These are phyloP conservation scores for Drosophila mayri DNA, from an alignment of 1,140 invertebrate genomes.

Conservation along the genomic window DNA sequence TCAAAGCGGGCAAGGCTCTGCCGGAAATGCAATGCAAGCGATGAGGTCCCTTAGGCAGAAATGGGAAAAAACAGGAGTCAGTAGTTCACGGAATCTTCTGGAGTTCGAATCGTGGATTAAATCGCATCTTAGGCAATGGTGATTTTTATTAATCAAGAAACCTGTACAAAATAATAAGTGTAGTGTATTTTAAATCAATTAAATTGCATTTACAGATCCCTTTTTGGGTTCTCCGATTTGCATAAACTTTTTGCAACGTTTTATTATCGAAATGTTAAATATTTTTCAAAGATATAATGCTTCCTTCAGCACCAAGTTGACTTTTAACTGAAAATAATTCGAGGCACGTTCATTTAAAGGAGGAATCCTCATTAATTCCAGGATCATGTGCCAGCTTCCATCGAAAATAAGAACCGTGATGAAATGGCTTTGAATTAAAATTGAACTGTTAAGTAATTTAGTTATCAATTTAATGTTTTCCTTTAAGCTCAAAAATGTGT, in stretches of 20 bases:
- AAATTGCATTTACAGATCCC: no score
- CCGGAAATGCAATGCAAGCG: constrained; percentile 12
- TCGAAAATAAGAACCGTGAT: not conserved
- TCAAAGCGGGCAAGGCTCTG: constrained; percentile 13
- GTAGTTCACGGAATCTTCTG: not conserved
- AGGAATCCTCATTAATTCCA: constrained; percentile 4
- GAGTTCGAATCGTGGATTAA: constrained; percentile 1
- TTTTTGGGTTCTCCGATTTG: no score
- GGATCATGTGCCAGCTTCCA: not conserved
- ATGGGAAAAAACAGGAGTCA: constrained; percentile 3
- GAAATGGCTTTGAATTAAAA: not conserved
- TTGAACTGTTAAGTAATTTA: not conserved
- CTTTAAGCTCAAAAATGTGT: not conserved
- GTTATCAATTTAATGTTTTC: not conserved
- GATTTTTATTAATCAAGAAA: not conserved
- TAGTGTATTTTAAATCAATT: not conserved
- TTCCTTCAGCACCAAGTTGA: not conserved
- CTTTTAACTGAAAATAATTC: constrained; percentile 2
- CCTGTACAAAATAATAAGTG: no score
- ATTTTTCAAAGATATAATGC: not conserved
- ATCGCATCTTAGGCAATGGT: not conserved
- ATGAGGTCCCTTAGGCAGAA: constrained; percentile 10
- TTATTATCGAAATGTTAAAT: not conserved
- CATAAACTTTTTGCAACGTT: no score
- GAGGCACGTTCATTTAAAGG: constrained; percentile 4